phyloP scores from a whole-genome alignment of 1,140 invertebrate species.

The Adoxophyes honmai region DNA sequence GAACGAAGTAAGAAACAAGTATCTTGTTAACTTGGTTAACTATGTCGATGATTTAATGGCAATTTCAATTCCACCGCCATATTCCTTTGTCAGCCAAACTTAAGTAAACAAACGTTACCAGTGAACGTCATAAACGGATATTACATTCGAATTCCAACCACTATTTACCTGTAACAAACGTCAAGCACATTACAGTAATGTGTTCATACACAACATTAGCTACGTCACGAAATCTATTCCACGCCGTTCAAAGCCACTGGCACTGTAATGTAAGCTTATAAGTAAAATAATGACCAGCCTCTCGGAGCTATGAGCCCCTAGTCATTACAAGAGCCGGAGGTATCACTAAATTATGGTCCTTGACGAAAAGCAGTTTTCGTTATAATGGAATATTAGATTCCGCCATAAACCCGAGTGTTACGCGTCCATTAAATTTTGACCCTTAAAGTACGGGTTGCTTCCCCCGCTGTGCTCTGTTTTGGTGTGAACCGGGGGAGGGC shows the following conservation, averaged over 20 bases:
- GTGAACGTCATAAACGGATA: too few species aligned
- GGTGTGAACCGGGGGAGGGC: neutral
- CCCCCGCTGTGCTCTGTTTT: neutral
- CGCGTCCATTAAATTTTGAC: conserved; percentile 40
- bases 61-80: too few species aligned
- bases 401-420: conserved; percentile 41
- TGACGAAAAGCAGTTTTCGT: conserved; percentile 43
- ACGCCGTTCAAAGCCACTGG: conserved; percentile 2
- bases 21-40: too few species aligned
- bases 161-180: too few species aligned
- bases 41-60: too few species aligned
- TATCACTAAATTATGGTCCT: conserved; percentile 44
- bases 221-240: too few species aligned
- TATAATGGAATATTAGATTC: conserved; percentile 65
- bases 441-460: conserved; percentile 30
- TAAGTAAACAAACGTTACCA: too few species aligned
- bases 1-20: too few species aligned
- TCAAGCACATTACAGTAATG: too few species aligned
- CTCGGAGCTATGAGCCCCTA: conserved; percentile 15
- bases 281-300: conserved; percentile 30
- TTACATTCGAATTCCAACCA: too few species aligned
- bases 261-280: conserved; percentile 20
- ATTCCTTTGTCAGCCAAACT: too few species aligned
- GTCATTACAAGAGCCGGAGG: conserved; percentile 31
- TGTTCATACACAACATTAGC: too few species aligned